These are phyloP conservation scores for Eublepharis macularius DNA, from an alignment of 2,113 vertebrate genomes.

Conservation along the genomic window DNA sequence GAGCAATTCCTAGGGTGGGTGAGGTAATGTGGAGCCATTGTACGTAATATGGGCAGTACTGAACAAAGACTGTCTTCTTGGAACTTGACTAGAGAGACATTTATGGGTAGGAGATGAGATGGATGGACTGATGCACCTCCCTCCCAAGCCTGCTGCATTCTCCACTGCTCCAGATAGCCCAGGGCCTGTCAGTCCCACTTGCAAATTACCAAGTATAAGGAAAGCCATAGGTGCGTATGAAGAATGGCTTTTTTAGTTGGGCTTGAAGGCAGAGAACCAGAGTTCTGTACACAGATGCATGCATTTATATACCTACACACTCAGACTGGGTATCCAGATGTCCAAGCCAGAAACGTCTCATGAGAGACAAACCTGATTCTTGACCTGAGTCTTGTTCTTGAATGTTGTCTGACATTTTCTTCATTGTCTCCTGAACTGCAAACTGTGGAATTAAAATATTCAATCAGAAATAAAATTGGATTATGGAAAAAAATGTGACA, in stretches of 20 bases:
- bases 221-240: not conserved
- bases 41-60: too few relatives aligned
- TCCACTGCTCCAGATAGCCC: too few relatives aligned
- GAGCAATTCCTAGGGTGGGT: too few relatives aligned
- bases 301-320: too few relatives aligned
- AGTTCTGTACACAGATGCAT: too few relatives aligned
- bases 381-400: not conserved
- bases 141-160: too few relatives aligned
- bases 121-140: too few relatives aligned
- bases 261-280: too few relatives aligned
- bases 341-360: not conserved
- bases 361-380: not conserved
- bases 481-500: not conserved
- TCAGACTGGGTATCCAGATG: not conserved
- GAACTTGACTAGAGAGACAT: too few relatives aligned
- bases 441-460: not conserved
- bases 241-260: not conserved
- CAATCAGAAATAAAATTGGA: not conserved
- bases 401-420: not conserved
- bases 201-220: not conserved
- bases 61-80: too few relatives aligned
- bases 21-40: too few relatives aligned
- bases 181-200: not conserved
- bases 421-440: not conserved
- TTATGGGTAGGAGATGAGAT: too few relatives aligned